Evolutionary conservation across 2,888 invertebrate species (phyloP), one percentile per base, ranked within the genome.

Genomic region (Kryphioiulus occultus): DNA sequence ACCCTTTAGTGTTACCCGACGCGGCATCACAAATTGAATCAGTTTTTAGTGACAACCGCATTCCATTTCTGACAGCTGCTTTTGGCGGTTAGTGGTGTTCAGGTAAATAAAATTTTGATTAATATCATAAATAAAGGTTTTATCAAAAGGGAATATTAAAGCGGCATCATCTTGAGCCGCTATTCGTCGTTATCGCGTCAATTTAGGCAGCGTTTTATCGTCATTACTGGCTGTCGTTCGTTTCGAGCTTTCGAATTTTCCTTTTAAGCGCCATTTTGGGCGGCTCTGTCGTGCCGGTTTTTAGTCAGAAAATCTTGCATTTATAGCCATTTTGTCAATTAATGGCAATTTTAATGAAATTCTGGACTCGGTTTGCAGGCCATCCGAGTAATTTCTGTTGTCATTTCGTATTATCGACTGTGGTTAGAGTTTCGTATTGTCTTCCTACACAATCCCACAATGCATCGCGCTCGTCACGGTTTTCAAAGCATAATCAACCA

Each of bases 371-470:
- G 2, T 12, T 47, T 47, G 47, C 17, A 3, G 47, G 47, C 12
- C 12, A 17, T 53, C 4, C 19, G 53, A 53, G 4, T 19, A 53
- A 53, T 53, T 19, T 22, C 44, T 44, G 44, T 44, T 59, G 59
- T 17, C n/a, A 53, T 17, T 53, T 4, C 19, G 0, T 59, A 22
- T 32, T n/a, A 9, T 44, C 17, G 10, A 32, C 10, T 9, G 32
- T 1, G 5, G 82, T 1, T 4, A 0, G 10, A 12, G 19, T 39
- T 26, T 85, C 12, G 9, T 1, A 32, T 35, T 39, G 2, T 3
- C 26, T 85, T 85, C 85, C n/a, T n/a, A n/a, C n/a, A n/a, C n/a
- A n/a, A n/a, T n/a, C n/a, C 47, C 85, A 42, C 22, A 42, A 42
- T 78, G 78, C 78, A 78, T 17, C 30, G 26, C 78, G 30, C 3